phyloP scores from a whole-genome alignment of 2,113 vertebrate genomes.

The Larimichthys crocea region DNA sequence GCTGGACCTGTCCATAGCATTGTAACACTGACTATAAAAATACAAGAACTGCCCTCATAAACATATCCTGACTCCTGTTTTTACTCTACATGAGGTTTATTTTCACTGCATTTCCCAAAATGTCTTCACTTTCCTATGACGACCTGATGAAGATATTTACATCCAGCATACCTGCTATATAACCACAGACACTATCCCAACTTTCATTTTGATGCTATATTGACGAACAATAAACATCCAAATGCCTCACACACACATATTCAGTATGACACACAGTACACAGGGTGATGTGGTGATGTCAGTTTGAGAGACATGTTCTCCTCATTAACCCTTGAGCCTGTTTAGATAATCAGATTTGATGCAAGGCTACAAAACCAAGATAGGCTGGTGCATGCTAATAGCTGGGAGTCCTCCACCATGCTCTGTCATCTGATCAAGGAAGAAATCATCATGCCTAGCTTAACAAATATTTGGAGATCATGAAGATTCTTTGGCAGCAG shows the following conservation, averaged over 20 bases:
- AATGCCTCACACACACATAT: slow-evolving; percentile 6
- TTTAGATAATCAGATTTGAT: slow-evolving; percentile 68
- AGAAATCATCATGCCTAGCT: slow-evolving; percentile 68
- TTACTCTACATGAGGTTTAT: neutral
- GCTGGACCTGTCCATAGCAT: too few relatives aligned
- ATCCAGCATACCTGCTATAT: neutral
- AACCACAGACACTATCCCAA: neutral
- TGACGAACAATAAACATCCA: slow-evolving; percentile 2
- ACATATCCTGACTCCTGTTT: neutral
- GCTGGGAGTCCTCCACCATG: slow-evolving; percentile 30
- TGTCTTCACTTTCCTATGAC: too few relatives aligned
- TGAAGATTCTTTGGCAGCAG: slow-evolving; percentile 59
- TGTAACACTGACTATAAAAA: too few relatives aligned
- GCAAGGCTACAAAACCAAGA: slow-evolving; percentile 53
- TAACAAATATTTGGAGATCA: slow-evolving; percentile 58
- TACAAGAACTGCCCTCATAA: too few relatives aligned
- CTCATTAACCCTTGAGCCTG: slow-evolving; percentile 60
- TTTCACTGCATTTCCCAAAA: neutral
- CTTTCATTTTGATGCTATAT: neutral
- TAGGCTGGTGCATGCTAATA: slow-evolving; percentile 60
- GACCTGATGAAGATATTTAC: neutral
- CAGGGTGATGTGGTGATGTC: slow-evolving; percentile 18
- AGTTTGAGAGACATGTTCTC: slow-evolving; percentile 47
- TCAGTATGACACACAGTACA: slow-evolving; percentile 14
- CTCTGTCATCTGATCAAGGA: slow-evolving; percentile 71